Conservation (phyloP, 2,888 invertebrate species). For the Anarsia innoxiella region DNA sequence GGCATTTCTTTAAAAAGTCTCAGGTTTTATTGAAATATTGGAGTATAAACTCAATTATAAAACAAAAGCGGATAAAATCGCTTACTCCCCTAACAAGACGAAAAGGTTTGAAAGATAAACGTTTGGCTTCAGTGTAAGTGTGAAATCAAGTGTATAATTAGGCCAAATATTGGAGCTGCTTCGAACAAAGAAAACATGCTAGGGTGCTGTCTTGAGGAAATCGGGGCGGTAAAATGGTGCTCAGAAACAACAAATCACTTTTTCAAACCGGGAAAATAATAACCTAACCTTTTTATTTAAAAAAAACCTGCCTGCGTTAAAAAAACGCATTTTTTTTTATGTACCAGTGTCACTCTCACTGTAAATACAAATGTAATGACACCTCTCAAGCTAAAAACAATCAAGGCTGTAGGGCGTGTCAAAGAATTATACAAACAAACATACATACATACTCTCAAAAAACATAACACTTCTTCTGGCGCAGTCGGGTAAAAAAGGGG, state of each 20-base stretch:
- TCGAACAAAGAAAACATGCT: constrained; percentile 57
- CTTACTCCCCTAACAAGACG: constrained; percentile 4
- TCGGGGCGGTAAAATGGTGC: constrained; percentile 37
- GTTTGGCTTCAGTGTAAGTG: constrained; percentile 39
- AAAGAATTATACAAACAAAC: not conserved
- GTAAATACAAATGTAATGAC: not conserved
- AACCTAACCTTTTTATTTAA: no score
- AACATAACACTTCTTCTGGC: no score
- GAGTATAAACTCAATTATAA: no score
- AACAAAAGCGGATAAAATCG: constrained; percentile 8
- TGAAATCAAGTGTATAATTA: constrained; percentile 62
- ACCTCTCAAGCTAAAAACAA: not conserved
- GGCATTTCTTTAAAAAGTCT: no score
- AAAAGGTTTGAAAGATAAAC: constrained; percentile 36
- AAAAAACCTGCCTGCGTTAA: no score
- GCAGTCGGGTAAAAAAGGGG: no score
- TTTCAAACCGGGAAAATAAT: no score
- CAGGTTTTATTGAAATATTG: no score
- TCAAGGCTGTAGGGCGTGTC: not conserved
- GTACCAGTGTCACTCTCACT: no score
- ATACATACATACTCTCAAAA: no score
- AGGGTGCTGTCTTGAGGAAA: constrained; percentile 43
- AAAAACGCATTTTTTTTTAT: no score
- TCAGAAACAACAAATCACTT: not conserved
- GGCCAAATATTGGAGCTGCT: constrained; percentile 56